phyloP scores from a whole-genome alignment of 1,140 invertebrate species.

The Ostrea denselamellosa region DNA sequence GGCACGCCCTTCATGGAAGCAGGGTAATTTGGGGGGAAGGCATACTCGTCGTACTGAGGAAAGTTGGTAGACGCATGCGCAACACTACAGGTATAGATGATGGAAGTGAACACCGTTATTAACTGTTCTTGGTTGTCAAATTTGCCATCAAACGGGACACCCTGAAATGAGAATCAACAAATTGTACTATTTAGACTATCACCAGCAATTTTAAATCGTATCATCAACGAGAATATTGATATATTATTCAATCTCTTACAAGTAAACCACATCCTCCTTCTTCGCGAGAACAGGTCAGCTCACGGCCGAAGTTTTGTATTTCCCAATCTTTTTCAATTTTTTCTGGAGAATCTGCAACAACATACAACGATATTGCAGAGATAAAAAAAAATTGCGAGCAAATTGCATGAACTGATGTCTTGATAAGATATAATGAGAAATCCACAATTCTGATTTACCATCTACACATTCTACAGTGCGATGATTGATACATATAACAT shows the following conservation, averaged over 20 bases:
- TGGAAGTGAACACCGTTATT: constrained; percentile 73
- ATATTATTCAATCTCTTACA: constrained; percentile 51
- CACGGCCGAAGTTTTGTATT: constrained; percentile 78
- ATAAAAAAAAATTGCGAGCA: too few relatives aligned
- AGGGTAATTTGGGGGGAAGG: constrained; percentile 81
- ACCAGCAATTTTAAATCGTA: background rate
- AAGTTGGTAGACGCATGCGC: constrained; percentile 80
- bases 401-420: too few relatives aligned
- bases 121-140: constrained; percentile 76
- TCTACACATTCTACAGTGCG: too few relatives aligned
- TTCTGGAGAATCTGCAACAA: constrained; percentile 75
- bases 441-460: too few relatives aligned
- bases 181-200: background rate
- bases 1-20: constrained; percentile 74
- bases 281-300: constrained; percentile 73
- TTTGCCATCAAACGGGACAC: constrained; percentile 72
- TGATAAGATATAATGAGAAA: too few relatives aligned
- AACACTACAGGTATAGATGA: constrained; percentile 80
- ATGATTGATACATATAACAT: too few relatives aligned
- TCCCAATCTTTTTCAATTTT: constrained; percentile 78
- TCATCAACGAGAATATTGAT: too few relatives aligned
- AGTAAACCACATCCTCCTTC: constrained; percentile 69
- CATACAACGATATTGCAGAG: background rate
- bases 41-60: constrained; percentile 78
- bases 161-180: constrained; percentile 51